Percentiles rank a stretch among this genome's conserved stretches.
Conservation (phyloP, 2,113 vertebrate species). For the Chitala chitala region DNA sequence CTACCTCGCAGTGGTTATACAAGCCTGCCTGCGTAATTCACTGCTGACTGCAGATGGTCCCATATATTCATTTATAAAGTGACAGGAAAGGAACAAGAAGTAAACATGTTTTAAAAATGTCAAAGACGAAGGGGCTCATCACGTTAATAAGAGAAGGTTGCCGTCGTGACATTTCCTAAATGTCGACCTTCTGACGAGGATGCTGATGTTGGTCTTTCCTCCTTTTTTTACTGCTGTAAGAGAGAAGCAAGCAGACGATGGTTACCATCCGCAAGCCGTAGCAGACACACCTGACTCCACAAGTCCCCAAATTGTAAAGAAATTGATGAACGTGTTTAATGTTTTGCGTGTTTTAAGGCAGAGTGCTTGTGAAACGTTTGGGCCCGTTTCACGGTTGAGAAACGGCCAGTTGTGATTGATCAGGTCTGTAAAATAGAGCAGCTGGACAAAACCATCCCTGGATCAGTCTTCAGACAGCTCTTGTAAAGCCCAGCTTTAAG, state of each 20-base stretch:
- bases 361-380: background rate
- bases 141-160: background rate
- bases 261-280: too few relatives aligned
- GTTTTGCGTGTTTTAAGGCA: too few relatives aligned
- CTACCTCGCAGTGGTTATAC: background rate
- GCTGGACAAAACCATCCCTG: background rate
- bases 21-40: background rate
- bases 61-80: background rate
- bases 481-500: background rate
- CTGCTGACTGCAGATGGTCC: background rate
- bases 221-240: background rate
- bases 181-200: too few relatives aligned
- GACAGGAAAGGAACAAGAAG: too few relatives aligned
- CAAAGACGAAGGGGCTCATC: too few relatives aligned
- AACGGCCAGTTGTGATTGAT: too few relatives aligned
- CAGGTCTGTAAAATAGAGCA: too few relatives aligned
- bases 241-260: constrained; percentile 9
- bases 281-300: too few relatives aligned
- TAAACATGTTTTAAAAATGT: background rate
- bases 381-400: too few relatives aligned
- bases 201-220: too few relatives aligned
- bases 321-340: too few relatives aligned
- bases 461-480: constrained; percentile 11
- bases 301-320: too few relatives aligned
- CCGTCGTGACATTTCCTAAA: background rate